These are phyloP conservation scores for Xenus cinereus DNA, from an alignment of 2,113 vertebrate species.

Conservation along the genomic window DNA sequence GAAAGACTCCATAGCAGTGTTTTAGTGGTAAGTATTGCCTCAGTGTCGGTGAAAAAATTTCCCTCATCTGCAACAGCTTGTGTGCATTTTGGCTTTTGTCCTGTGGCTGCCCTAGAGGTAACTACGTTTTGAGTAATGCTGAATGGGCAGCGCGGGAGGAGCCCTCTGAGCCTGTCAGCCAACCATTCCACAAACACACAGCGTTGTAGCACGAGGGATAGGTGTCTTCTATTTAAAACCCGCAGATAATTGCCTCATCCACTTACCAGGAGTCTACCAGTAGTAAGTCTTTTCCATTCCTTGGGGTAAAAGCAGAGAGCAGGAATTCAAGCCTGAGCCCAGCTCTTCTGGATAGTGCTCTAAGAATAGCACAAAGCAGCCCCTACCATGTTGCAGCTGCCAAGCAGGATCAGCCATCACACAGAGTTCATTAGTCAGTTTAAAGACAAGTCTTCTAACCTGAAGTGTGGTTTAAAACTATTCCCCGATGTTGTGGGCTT, in stretches of 20 bases:
- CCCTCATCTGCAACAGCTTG: not conserved
- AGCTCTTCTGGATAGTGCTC: not conserved
- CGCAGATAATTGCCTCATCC: not conserved
- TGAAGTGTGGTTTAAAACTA: not conserved
- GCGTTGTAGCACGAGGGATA: fast-evolving
- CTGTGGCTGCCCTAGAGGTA: not conserved
- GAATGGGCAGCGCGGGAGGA: not conserved
- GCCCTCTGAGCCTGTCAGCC: not conserved
- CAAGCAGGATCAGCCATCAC: not conserved
- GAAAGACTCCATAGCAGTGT: not conserved
- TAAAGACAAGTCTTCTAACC: not conserved
- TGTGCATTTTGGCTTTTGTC: not conserved
- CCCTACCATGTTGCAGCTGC: not conserved
- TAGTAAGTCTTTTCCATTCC: not conserved
- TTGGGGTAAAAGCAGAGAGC: not conserved
- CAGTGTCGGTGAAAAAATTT: not conserved
- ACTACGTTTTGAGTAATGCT: not conserved
- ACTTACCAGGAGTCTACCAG: not conserved
- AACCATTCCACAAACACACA: not conserved
- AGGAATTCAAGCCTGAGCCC: not conserved
- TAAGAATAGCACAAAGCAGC: not conserved
- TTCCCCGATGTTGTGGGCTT: not conserved
- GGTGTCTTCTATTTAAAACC: not conserved
- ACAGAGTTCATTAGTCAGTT: not conserved
- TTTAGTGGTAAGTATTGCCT: not conserved